Evolutionary conservation across 2,888 invertebrate species (phyloP), one percentile per base, ranked within the genome.

Genomic region (Philhelius pedissequus): DNA sequence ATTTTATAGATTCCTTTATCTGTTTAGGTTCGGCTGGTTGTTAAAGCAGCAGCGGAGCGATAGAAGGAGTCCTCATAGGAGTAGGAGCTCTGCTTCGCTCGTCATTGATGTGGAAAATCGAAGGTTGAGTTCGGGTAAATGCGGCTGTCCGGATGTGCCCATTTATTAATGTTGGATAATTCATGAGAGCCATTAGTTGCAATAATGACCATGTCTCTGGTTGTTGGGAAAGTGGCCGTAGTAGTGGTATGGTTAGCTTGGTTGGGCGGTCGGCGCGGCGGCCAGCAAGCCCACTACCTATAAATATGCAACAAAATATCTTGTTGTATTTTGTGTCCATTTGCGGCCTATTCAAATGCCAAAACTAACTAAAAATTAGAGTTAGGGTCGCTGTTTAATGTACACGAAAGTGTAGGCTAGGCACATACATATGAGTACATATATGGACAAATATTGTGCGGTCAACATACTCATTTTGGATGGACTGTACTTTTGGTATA

Each of bases 181-280:
- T 88, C 88, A 88, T 88, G 88, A 88, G 87, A 77, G 86, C 88
- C 89, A 89, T 89, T 88, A 89, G 88, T 87, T 88, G 87, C 88
- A 88, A 88, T 88, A 88, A 88, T 88, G 87, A 87, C 86, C 79
- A 79, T 68, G 70, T 64, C 52, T 27, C 20, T 32, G 40, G 62
- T 43, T 8, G 69, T 75, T 15, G 60, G 27, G 52, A 18, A 22
- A 38, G 25, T 30, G 27, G 69, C 4, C 15, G 15, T 30, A 8
- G 40, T 5, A 1, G 30, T 60, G 38, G n/a, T 4, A 18, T 25
- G 48, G 69, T 58, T 3, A n/a, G n/a, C n/a, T n/a, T 58, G 48
- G 30, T 13, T 1, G 62, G 43, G 27, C 54, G 25, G 5, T 25
- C 38, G n/a, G 38, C n/a, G 4, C 35, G 35, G 4, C 35, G 13